phyloP scores from a whole-genome alignment of 2,888 invertebrate species.

The Salticus scenicus region DNA sequence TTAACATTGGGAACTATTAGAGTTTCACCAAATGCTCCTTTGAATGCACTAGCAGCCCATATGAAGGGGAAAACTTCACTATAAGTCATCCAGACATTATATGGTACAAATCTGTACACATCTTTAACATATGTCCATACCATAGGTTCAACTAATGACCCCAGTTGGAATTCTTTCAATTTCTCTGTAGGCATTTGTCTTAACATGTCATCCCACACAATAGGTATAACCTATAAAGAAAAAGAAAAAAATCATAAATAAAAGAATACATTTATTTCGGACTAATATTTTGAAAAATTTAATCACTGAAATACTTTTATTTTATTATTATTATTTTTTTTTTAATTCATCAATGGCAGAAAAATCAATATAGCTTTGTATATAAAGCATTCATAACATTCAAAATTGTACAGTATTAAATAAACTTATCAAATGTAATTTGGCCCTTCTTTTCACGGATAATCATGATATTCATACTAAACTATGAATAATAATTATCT shows the following conservation, averaged over 20 bases:
- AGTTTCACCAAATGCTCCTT: slow-evolving; percentile 85
- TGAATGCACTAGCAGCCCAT: slow-evolving; percentile 86
- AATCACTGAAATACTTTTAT: no score
- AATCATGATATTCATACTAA: no score
- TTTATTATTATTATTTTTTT: no score
- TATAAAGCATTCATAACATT: no score
- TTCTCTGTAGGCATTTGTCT: slow-evolving; percentile 80
- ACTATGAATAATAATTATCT: no score
- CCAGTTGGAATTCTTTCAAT: slow-evolving; percentile 80
- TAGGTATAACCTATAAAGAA: slow-evolving; percentile 77
- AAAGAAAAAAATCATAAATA: background rate
- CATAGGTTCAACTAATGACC: slow-evolving; percentile 85
- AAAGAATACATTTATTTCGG: background rate
- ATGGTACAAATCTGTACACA: slow-evolving; percentile 78
- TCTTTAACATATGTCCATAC: slow-evolving; percentile 87
- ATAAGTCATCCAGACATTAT: slow-evolving; percentile 82
- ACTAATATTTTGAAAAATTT: background rate
- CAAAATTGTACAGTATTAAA: no score
- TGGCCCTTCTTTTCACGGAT: no score
- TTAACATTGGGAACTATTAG: slow-evolving; percentile 82
- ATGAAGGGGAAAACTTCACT: slow-evolving; percentile 82
- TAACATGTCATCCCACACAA: slow-evolving; percentile 90
- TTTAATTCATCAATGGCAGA: no score
- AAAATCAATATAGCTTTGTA: no score
- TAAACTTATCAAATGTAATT: no score